A percentile compares a stretch with the other conserved stretches of the same genome.
Conservation (phyloP, 2,113 vertebrate species). For the Triplophysa siluroides region DNA sequence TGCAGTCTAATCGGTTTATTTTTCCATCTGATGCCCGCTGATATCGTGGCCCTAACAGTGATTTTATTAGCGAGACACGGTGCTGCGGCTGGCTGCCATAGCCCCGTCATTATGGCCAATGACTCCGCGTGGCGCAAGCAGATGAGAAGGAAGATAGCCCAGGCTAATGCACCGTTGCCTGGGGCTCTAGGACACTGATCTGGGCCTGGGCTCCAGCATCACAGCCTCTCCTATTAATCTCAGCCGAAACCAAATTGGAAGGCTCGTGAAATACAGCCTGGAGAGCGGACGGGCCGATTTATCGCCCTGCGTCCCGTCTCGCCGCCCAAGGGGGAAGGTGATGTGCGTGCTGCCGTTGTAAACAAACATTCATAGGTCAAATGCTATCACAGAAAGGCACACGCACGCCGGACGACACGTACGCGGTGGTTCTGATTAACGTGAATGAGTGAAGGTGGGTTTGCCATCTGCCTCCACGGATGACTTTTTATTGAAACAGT, state of each 20-base stretch:
- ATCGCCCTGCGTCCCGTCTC: conserved; percentile 52
- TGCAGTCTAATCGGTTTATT: conserved; percentile 90
- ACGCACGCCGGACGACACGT: conserved; percentile 7
- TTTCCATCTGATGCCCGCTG: conserved; percentile 91
- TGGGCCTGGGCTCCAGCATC: conserved; percentile 77
- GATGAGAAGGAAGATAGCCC: conserved; percentile 75
- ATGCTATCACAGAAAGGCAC: conserved; percentile 42
- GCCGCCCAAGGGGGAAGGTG: conserved; percentile 34
- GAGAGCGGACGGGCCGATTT: conserved; percentile 36
- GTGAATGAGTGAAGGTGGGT: conserved; percentile 26
- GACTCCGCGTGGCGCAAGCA: conserved; percentile 71
- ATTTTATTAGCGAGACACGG: conserved; percentile 88
- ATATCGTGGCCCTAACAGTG: conserved; percentile 87
- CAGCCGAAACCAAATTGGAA: conserved; percentile 84
- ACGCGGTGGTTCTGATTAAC: background rate
- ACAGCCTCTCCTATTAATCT: conserved; percentile 90
- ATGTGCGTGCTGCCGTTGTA: conserved; percentile 53
- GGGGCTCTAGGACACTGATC: conserved; percentile 62
- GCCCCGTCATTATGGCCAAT: conserved; percentile 83
- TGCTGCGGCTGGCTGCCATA: conserved; percentile 76
- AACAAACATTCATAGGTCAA: conserved; percentile 67
- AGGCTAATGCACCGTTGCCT: conserved; percentile 68
- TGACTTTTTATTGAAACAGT: conserved; percentile 24
- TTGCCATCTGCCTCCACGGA: conserved; percentile 31
- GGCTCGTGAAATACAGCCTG: conserved; percentile 72